These are phyloP conservation scores for Microcebus griseorufus DNA, from an alignment of 2,113 vertebrate species.

Conservation along the genomic window DNA sequence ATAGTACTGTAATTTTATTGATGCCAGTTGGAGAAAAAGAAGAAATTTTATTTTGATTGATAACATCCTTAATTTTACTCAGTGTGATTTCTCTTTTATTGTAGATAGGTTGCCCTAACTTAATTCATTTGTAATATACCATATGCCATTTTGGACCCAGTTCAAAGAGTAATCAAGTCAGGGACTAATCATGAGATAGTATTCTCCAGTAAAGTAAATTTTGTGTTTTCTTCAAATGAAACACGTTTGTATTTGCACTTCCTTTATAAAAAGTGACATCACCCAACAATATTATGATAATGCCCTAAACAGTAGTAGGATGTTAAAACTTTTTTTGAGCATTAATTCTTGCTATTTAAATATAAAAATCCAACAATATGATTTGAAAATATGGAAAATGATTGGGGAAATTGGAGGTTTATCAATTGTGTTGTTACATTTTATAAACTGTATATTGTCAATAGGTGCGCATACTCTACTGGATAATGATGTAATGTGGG, in stretches of 20 bases:
- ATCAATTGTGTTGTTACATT: background rate
- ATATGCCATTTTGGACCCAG: slow-evolving; percentile 67
- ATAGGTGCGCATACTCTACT: background rate
- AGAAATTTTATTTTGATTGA: slow-evolving; percentile 65
- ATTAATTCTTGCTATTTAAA: slow-evolving; percentile 62
- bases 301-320: slow-evolving; percentile 70
- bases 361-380: slow-evolving; percentile 19
- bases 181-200: slow-evolving; percentile 83
- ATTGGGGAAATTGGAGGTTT: slow-evolving; percentile 39
- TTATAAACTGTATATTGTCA: background rate
- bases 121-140: slow-evolving; percentile 77
- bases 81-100: slow-evolving; percentile 63
- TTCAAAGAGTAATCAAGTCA: slow-evolving; percentile 85
- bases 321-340: slow-evolving; percentile 74
- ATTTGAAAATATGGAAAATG: slow-evolving; percentile 28
- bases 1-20: slow-evolving; percentile 59
- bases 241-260: slow-evolving; percentile 76
- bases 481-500: background rate
- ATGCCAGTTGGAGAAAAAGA: slow-evolving; percentile 46
- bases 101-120: slow-evolving; percentile 72
- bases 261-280: slow-evolving; percentile 71
- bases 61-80: slow-evolving; percentile 67
- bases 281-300: slow-evolving; percentile 75
- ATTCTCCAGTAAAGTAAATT: slow-evolving; percentile 85
- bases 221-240: slow-evolving; percentile 83